Evolutionary conservation across 2,797 vertebrate species (phyloP).

Genomic region (Trachops cirrhosus): DNA sequence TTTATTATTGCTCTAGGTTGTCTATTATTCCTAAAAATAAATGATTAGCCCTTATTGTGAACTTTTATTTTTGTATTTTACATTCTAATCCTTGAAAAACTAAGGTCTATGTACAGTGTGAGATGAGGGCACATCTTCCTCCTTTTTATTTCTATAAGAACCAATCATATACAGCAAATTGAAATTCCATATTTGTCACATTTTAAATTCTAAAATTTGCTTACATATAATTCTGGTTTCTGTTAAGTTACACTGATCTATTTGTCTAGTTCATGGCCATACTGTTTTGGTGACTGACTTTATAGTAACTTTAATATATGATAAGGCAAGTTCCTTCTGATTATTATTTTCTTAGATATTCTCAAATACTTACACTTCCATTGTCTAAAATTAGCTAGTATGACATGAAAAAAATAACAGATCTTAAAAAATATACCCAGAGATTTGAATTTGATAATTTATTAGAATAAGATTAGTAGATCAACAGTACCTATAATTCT

Average conservation of each 20-base stretch:
- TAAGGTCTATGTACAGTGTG: background rate
- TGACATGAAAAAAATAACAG: background rate
- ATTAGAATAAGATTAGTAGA: background rate
- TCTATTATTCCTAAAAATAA: background rate
- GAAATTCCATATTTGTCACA: background rate
- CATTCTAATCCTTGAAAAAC: background rate
- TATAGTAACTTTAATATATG: background rate
- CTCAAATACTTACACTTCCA: background rate
- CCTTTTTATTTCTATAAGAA: accelerated
- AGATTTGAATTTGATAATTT: background rate
- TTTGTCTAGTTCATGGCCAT: no score
- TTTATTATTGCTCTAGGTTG: background rate
- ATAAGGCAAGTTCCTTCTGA: background rate
- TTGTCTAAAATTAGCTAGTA: background rate
- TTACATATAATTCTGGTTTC: background rate
- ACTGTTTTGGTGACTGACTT: background rate
- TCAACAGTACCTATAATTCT: background rate
- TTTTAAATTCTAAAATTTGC: background rate
- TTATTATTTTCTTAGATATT: background rate
- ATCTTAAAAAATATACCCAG: background rate
- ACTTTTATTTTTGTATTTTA: background rate
- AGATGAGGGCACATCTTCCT: background rate
- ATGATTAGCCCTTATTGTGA: background rate
- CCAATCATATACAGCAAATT: background rate
- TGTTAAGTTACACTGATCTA: accelerated